Evolutionary conservation across 2,888 invertebrate species (phyloP), one percentile per base, ranked within the genome.

Genomic region (Chymomyza procnemis): DNA sequence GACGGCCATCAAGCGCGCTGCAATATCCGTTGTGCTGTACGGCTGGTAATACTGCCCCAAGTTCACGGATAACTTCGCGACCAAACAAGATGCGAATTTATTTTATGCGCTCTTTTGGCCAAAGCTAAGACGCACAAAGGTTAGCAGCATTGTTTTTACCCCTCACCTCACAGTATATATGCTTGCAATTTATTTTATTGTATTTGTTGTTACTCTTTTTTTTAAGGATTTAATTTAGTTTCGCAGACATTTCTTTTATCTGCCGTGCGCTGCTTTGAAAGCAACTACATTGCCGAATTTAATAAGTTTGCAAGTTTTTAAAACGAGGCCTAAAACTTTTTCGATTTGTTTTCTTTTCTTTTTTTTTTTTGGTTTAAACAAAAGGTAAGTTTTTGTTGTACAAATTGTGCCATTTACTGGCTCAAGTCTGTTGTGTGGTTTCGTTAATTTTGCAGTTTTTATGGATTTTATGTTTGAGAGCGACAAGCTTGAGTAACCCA

Each of bases 131-230:
- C 56, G 26, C 48, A 4, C 14, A 54, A 58, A 80, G 74, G 80
- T 73, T 80, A 71, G 69, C 75, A 71, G 67, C 75, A 75, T 74
- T 79, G 67, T 77, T 85, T 84, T 71, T 79, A 79, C 78, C 50
- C 50, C 48, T 9, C 12, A 18, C 22, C 52, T 46, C n/a, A 16
- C 47, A 66, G 71, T 73, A 74, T 69, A 87, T 84, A 79, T 87
- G 84, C 84, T 75, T 82, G 82, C 83, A 85, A 88, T 88, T 87
- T 87, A 84, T 87, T 87, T 88, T 84, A 85, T 85, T 85, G 85
- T 79, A 78, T 87, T 86, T 83, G 67, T 76, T 69, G 70, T 26
- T 2, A 4, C 4, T 22, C 22, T 3, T 79, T 70, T 74, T 78
- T 78, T 78, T 74, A 72, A 62, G 76, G 73, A 82, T 87, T 84